phyloP scores from a whole-genome alignment of 2,113 vertebrate genomes.

The Marmota flaviventris region DNA sequence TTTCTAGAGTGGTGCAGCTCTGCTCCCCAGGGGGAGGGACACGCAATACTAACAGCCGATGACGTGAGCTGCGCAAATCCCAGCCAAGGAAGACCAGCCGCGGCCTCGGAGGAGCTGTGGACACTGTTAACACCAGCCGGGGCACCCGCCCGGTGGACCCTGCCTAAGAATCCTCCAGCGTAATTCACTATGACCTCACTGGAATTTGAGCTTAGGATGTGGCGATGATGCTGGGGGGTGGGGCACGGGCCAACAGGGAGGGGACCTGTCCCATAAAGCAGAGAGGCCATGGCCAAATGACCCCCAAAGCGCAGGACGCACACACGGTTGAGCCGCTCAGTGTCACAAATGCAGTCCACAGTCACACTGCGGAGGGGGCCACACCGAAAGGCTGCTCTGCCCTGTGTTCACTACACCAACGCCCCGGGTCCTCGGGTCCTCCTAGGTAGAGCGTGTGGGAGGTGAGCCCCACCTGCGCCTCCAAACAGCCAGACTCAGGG shows the following conservation, averaged over 20 bases:
- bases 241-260: not conserved
- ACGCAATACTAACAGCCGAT: constrained; percentile 41
- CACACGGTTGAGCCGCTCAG: too few species aligned
- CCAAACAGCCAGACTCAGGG: not conserved
- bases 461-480: not conserved
- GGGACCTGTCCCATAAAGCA: not conserved
- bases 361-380: too few species aligned
- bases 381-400: too few species aligned
- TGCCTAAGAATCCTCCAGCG: not conserved
- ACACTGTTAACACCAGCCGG: not conserved
- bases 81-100: constrained; percentile 44
- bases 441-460: too few species aligned
- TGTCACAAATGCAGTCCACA: not conserved
- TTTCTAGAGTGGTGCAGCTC: constrained; percentile 48
- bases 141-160: not conserved
- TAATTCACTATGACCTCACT: not conserved
- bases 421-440: too few species aligned
- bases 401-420: not conserved
- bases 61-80: not conserved
- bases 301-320: too few species aligned
- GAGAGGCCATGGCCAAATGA: not conserved
- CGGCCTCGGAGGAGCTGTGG: not conserved
- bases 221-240: not conserved
- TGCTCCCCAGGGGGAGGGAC: not conserved
- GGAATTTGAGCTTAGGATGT: not conserved